phyloP scores from a whole-genome alignment of 2,113 vertebrate genomes.

The Struthio camelus region DNA sequence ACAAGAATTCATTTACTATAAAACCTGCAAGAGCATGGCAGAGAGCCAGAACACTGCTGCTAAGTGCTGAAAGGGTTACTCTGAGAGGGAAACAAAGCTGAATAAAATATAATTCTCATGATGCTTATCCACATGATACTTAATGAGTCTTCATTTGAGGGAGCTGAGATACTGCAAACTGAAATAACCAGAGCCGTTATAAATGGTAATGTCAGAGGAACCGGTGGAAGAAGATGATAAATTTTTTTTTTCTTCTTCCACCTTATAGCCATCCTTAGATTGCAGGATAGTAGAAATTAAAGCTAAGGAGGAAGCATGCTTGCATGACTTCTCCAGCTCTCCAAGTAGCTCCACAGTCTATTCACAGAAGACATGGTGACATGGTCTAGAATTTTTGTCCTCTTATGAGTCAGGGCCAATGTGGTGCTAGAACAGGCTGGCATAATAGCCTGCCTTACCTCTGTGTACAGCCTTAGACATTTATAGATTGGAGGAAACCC shows the following conservation, averaged over 20 bases:
- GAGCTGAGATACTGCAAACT: neutral
- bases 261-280: neutral
- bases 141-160: constrained; percentile 29
- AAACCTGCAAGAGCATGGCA: neutral
- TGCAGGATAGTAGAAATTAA: neutral
- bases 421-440: neutral
- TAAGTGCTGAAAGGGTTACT: neutral
- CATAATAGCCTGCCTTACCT: neutral
- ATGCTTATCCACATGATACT: neutral
- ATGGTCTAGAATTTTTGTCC: neutral
- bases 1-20: neutral
- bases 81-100: neutral
- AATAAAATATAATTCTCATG: constrained; percentile 32
- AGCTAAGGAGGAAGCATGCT: neutral
- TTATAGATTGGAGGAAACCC: neutral
- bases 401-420: neutral
- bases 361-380: neutral
- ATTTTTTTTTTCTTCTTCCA: neutral
- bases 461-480: neutral
- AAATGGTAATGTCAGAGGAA: neutral
- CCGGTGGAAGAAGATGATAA: neutral
- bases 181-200: constrained; percentile 26
- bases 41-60: neutral
- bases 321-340: neutral
- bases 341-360: neutral